phyloP scores from a whole-genome alignment of 2,797 vertebrate genomes.

The Silurus aristotelis region DNA sequence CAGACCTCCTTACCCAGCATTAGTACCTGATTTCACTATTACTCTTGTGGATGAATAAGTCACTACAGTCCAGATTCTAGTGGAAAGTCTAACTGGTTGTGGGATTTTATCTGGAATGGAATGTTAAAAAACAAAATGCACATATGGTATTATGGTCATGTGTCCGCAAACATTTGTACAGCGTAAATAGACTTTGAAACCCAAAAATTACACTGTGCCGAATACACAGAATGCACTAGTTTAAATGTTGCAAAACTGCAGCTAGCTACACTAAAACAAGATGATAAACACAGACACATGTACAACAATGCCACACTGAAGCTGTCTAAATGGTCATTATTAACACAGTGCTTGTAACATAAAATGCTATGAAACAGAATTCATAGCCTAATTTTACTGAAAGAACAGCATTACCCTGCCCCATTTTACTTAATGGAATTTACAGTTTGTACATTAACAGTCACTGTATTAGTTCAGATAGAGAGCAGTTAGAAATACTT shows the following conservation, averaged over 20 bases:
- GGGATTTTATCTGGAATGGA: background rate
- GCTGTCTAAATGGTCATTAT: background rate
- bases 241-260: background rate
- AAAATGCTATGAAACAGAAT: background rate
- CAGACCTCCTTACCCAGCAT: background rate
- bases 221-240: background rate
- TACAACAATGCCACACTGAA: background rate
- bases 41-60: background rate
- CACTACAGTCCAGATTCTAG: background rate
- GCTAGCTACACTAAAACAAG: background rate
- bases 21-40: background rate
- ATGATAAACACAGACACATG: background rate
- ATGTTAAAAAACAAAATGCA: background rate
- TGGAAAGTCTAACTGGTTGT: background rate
- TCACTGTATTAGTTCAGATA: background rate
- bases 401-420: background rate
- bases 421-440: slow-evolving; percentile 4
- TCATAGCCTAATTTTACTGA: background rate
- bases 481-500: slow-evolving; percentile 1
- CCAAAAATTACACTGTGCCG: background rate
- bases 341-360: background rate
- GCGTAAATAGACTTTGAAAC: background rate
- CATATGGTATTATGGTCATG: background rate
- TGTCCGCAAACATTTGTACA: background rate
- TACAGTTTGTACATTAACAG: background rate